Base-by-base conservation (phyloP, 2,797 vertebrate species). In the Pteropus rufus region DNA sequence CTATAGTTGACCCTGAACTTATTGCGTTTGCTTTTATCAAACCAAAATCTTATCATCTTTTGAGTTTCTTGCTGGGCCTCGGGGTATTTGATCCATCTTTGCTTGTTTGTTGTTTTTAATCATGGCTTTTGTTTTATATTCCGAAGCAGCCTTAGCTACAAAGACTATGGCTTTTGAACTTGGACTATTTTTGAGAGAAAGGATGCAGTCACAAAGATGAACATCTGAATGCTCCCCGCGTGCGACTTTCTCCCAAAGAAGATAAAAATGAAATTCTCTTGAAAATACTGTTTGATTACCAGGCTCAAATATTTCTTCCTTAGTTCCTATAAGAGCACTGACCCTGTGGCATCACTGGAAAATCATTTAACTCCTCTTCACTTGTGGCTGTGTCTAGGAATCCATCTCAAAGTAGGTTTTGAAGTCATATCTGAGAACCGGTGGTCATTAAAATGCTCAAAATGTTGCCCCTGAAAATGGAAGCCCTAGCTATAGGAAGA, bases 231-330 rank as follows among this genome's bases (percentile, higher is more conserved):
- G 76, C 21, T 89, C 56, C 67, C 69, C 39, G 24, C 60, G 56
- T 89, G 26, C 52, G 62, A 60, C 36, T 88, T 67, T 93, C 56
- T 81, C 84, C 56, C 18, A 60, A 44, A 56, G 29, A 91, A 79
- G 62, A 90, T 31, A 90, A 95, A 96, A 93, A 92, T 75, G 34
- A 46, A 92, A 90, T 89, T 95, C 52, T 88, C 89, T 95, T 82
- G 49, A 92, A 97, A 97, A 88, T 73, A 64, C 29, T 3, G 29
- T 93, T 89, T 92, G 58, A 82, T 73, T 86, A 41, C 34, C 29
- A 69, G 34, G 23, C 39, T 96, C 72, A 94, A 93, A 49, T 79
- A 88, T 89, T 90, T 96, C 64, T 96, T 64, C 62, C 75, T 94
- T 29, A 12, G 21, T 92, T 93, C n/a, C 56, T 89, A 14, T 46